phyloP scores from a whole-genome alignment of 2,113 vertebrate genomes.

The human region GRCh38 chr18:48616501-48617000 shows the following conservation, averaged over 20 bases:
- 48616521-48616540: background rate
- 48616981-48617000: background rate
- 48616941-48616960: background rate
- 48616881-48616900: background rate
- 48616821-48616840: background rate
- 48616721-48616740: background rate
- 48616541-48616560: background rate
- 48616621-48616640: background rate
- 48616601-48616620: background rate
- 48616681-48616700: background rate
- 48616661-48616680: background rate
- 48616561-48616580: background rate
- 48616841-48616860: background rate
- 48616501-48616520: background rate
- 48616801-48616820: background rate
- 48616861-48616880: background rate
- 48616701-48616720: background rate
- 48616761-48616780: background rate
- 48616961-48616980: fast-evolving
- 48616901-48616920: background rate
- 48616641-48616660: background rate
- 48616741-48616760: background rate
- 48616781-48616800: fast-evolving
- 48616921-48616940: background rate
- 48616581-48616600: background rate